Evolutionary conservation across 1,140 invertebrate genomes (phyloP), one percentile per base, ranked within the genome.

Genomic region (Philotrypesis tridentata): DNA sequence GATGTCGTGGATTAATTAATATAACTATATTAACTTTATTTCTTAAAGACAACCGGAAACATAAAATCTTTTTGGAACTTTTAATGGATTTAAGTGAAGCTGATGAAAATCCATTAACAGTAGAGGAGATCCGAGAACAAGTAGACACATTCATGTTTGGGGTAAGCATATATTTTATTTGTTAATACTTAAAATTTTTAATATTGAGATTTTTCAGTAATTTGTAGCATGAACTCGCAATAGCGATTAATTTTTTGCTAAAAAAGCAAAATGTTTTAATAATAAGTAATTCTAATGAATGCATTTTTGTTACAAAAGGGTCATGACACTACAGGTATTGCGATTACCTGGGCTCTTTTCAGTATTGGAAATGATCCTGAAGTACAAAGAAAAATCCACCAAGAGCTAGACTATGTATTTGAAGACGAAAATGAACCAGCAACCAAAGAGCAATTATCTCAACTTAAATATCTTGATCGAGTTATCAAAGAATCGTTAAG

Each of bases 71-170:
- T 86, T 87, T 97, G 73, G 96, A 97, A 92, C 90, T 96, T 72
- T 86, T 97, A 27, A 88, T 97, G 14, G 93, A 95, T 83, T 91
- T 93, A 70, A 92, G 91, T 71, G 87, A 87, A 33, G 89, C 92
- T 27, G 92, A 92, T 80, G 93, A 92, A 21, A 89, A 91, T 33
- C 88, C 91, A 0, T 88, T 96, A 31, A 94, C 92, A 21, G 92
- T 95, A 84, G 86, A 93, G 48, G 95, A 96, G 86, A 94, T 97
- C 12, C 87, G 93, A 81, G 94, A 96, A 89, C 94, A 96, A 91
- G 95, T 96, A 0, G 94, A 96, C 82, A 96, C 95, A 0, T 96
- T 96, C 87, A 95, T 96, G 94, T 96, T 96, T 91, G 95, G 93
- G 90, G 96, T 96, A 82, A 82, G 33, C 48, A 75, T 63, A n/a